Conservation (phyloP, 37 sponge, comb jelly and placozoan species). For the Chondrosia reniformis region DNA sequence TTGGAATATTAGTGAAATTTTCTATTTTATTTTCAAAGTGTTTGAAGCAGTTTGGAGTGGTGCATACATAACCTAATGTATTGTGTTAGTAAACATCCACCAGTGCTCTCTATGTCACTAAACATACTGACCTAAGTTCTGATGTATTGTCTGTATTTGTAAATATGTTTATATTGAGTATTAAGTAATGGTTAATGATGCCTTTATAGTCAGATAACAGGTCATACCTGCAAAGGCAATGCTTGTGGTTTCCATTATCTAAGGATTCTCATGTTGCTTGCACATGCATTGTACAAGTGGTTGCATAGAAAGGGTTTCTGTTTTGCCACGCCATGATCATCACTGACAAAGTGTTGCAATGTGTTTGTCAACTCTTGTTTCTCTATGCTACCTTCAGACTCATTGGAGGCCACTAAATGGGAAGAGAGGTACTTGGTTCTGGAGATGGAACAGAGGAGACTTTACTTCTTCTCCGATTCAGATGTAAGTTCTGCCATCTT, state of each 20-base stretch:
- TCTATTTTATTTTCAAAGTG: not conserved
- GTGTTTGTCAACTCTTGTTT: too few species aligned
- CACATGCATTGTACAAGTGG: not conserved
- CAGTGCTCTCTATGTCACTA: not conserved
- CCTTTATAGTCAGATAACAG: not conserved
- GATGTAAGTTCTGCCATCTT: slow-evolving; percentile 51
- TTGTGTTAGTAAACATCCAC: too few species aligned
- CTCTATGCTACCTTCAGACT: not conserved
- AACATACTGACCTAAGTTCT: not conserved
- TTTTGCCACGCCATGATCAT: too few species aligned
- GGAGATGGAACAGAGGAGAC: slow-evolving; percentile 58
- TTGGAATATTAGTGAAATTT: not conserved
- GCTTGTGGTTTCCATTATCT: not conserved
- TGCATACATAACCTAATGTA: not conserved
- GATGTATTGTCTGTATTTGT: not conserved
- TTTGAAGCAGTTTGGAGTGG: not conserved
- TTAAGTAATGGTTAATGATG: not conserved
- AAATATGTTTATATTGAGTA: not conserved
- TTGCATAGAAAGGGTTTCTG: too few species aligned
- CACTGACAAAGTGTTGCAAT: too few species aligned
- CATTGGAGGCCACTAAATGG: slow-evolving; percentile 48
- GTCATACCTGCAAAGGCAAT: not conserved
- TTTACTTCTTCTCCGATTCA: slow-evolving; percentile 54
- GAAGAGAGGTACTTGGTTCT: slow-evolving; percentile 59
- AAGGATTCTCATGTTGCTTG: not conserved